Evolutionary conservation across 2,888 invertebrate genomes (phyloP).

Genomic region (Microctonus aethiopoides): DNA sequence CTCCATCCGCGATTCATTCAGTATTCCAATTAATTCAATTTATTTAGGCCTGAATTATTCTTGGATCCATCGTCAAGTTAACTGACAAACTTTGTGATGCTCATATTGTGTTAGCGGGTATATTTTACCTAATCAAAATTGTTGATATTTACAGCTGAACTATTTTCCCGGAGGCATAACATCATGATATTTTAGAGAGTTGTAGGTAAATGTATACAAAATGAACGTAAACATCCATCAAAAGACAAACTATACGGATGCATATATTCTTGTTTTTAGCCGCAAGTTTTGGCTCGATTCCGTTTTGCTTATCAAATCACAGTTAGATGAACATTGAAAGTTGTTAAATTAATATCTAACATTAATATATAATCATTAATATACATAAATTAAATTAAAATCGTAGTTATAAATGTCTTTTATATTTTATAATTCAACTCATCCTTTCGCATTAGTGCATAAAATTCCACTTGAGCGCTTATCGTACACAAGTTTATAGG

Average conservation of each 20-base stretch:
- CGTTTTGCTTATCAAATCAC: constrained; percentile 1
- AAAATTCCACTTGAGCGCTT: too few species aligned
- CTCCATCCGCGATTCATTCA: not conserved
- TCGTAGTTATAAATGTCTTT: too few species aligned
- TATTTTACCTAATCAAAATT: constrained; percentile 14
- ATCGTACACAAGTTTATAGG: not conserved
- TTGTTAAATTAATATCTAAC: not conserved
- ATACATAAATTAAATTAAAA: too few species aligned
- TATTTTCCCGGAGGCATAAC: not conserved
- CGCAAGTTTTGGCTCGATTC: not conserved
- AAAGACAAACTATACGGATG: not conserved
- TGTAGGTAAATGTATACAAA: not conserved
- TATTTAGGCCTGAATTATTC: constrained; percentile 7
- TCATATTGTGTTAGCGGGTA: not conserved
- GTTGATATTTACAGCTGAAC: constrained; percentile 1
- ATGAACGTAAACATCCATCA: not conserved
- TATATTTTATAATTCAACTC: too few species aligned
- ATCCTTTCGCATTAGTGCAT: too few species aligned
- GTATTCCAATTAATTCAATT: constrained; percentile 3
- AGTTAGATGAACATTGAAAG: not conserved
- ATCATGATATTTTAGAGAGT: not conserved
- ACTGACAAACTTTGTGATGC: constrained; percentile 1
- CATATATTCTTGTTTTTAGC: not conserved
- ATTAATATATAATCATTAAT: too few species aligned
- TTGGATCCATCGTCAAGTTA: not conserved